These are phyloP conservation scores for Triplophysa yarkandensis DNA, from an alignment of 2,797 vertebrate species.

Conservation along the genomic window DNA sequence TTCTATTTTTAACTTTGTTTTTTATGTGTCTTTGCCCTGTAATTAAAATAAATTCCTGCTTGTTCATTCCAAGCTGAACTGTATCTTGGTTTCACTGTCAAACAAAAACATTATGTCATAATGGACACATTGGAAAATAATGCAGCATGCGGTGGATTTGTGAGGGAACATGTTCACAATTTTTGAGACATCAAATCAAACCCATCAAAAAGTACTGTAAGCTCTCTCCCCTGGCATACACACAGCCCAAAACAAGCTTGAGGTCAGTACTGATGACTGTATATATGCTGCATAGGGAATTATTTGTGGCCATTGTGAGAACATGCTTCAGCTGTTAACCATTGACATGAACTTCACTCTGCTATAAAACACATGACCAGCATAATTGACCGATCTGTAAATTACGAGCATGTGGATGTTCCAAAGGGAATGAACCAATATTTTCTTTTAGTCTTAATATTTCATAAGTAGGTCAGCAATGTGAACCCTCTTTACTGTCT, in stretches of 20 bases:
- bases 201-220: background rate
- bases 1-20: no score
- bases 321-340: background rate
- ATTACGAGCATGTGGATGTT: constrained; percentile 22
- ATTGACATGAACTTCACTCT: constrained; percentile 14
- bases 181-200: background rate
- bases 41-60: no score
- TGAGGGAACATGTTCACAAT: background rate
- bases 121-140: background rate
- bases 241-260: background rate
- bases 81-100: background rate
- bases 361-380: constrained; percentile 17
- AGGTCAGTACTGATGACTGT: constrained; percentile 7
- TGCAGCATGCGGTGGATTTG: background rate
- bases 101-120: background rate
- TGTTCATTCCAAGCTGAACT: background rate
- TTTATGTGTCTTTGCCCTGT: no score
- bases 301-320: constrained; percentile 3
- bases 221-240: background rate
- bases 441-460: constrained; percentile 27
- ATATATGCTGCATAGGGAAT: constrained; percentile 13
- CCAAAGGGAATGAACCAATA: constrained; percentile 17
- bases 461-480: constrained; percentile 41
- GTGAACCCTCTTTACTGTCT: constrained; percentile 19
- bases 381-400: background rate